phyloP scores from a whole-genome alignment of 2,113 vertebrate genomes.

The Myrmecophaga tridactyla region DNA sequence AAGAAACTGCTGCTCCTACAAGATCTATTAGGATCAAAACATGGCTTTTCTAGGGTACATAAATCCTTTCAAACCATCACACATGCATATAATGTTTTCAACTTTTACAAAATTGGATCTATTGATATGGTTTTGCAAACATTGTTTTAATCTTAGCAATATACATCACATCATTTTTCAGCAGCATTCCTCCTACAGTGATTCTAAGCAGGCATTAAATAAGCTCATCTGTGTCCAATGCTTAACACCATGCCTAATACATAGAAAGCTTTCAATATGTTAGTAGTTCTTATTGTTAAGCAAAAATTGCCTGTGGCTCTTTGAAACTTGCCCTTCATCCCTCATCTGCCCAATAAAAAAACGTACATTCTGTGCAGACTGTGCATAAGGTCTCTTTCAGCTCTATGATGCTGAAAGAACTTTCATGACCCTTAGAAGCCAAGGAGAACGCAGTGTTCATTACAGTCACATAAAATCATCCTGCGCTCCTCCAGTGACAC shows the following conservation, averaged over 20 bases:
- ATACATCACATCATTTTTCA: neutral
- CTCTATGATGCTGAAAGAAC: constrained; percentile 36
- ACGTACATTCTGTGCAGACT: neutral
- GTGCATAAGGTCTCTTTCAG: constrained; percentile 21
- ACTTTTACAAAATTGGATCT: constrained; percentile 6
- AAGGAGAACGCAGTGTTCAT: neutral
- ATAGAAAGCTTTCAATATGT: neutral
- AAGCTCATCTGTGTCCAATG: neutral
- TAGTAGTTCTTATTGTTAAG: constrained; percentile 12
- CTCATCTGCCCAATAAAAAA: constrained; percentile 44
- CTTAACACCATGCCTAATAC: neutral
- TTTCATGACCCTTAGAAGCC: constrained; percentile 47
- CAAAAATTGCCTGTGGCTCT: constrained; percentile 45
- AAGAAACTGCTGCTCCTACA: too few relatives aligned
- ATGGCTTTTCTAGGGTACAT: too few relatives aligned
- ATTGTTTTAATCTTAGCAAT: neutral
- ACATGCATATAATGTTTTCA: neutral
- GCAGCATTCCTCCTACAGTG: neutral
- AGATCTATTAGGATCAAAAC: too few relatives aligned
- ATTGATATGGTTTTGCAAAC: neutral
- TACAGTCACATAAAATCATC: constrained; percentile 13
- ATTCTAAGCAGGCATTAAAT: constrained; percentile 46
- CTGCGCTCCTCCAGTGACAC: neutral
- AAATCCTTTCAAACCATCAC: too few relatives aligned
- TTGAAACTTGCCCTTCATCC: constrained; percentile 50